A percentile compares a stretch with the other conserved stretches of the same genome.
phyloP scores from a whole-genome alignment of 35 echinoderm and acorn worm genomes.

The Hemicentrotus pulcherrimus region DNA sequence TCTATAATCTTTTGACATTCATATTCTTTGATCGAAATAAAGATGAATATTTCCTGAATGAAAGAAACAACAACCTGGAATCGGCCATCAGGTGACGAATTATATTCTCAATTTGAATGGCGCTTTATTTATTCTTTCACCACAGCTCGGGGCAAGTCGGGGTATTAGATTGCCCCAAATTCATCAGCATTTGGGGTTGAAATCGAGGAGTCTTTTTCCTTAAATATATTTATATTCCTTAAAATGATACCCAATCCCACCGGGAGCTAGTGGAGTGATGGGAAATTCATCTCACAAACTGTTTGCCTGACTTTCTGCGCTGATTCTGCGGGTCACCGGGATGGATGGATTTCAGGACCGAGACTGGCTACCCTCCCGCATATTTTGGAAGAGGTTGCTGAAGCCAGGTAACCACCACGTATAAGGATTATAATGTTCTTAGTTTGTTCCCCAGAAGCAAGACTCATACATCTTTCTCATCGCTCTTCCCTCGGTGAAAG shows the following conservation, averaged over 20 bases:
- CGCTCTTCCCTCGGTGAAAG: background rate
- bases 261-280: background rate
- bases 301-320: background rate
- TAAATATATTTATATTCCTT: background rate
- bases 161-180: background rate
- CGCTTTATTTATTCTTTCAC: background rate
- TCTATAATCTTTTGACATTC: no score
- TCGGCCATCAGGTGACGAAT: background rate
- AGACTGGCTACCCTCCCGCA: background rate
- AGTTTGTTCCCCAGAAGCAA: conserved; percentile 8
- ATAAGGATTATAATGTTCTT: background rate
- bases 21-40: no score
- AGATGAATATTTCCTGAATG: no score
- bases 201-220: background rate
- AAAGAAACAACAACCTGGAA: background rate
- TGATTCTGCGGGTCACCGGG: background rate
- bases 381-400: background rate
- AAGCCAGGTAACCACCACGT: background rate
- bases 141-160: background rate
- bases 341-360: background rate
- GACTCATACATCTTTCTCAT: background rate
- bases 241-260: background rate
- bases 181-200: background rate
- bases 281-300: conserved; percentile 18
- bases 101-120: background rate